Base-by-base conservation (phyloP, 1,140 invertebrate genomes). In the Sycophaga agraensis region DNA sequence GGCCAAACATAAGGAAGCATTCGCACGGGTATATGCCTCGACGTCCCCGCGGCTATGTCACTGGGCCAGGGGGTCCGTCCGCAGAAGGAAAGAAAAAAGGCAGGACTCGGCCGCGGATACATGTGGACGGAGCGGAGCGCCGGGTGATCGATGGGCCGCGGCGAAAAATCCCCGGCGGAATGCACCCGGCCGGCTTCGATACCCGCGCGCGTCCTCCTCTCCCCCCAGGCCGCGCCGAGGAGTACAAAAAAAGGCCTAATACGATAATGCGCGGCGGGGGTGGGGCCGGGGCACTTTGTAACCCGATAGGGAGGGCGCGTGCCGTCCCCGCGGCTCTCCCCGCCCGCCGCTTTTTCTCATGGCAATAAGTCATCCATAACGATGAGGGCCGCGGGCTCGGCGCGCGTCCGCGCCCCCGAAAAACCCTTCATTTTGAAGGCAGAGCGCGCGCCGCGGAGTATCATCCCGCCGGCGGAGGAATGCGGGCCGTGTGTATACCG, bases 171-270 rank as follows among this genome's bases (percentile, higher is more conserved):
- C 51, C n/a, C n/a, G n/a, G n/a, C n/a, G n/a, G n/a, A n/a, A n/a
- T n/a, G n/a, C n/a, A n/a, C n/a, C n/a, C n/a, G n/a, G n/a, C n/a
- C n/a, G n/a, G n/a, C n/a, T n/a, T n/a, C n/a, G n/a, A n/a, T n/a
- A n/a, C n/a, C n/a, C n/a, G n/a, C n/a, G n/a, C n/a, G n/a, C n/a
- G n/a, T n/a, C n/a, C n/a, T n/a, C 17, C 22, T 24, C 19, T 21
- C 14, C 35, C 31, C 34, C 35, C 34, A 22, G n/a, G 16, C 7
- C n/a, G n/a, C n/a, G n/a, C n/a, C n/a, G n/a, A n/a, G n/a, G n/a
- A n/a, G n/a, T n/a, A n/a, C 12, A 62, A 67, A 59, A 64, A 70
- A 68, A 65, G 51, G 63, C 46, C 46, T 66, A 68, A 65, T 67
- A 59, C 58, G 56, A 64, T 73, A 72, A 71, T 70, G 48, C 55